These are phyloP conservation scores for Copsychus sechellarum DNA, from an alignment of 2,113 vertebrate species.

Conservation along the genomic window DNA sequence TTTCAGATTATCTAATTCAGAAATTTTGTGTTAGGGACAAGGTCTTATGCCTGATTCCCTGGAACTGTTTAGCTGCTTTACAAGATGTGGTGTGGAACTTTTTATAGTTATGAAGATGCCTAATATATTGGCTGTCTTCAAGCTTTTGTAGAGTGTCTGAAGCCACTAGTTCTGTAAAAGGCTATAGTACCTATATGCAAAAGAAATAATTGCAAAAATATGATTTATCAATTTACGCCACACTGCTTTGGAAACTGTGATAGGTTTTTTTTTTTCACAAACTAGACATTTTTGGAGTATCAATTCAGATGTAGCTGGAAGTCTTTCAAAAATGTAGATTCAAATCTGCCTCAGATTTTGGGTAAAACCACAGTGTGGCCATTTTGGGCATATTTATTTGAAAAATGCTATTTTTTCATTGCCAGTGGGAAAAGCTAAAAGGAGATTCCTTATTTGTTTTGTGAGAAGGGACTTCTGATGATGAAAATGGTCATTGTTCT, in stretches of 20 bases:
- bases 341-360: conserved; percentile 27
- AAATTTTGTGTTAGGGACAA: background rate
- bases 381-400: conserved; percentile 21
- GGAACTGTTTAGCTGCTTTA: background rate
- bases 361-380: background rate
- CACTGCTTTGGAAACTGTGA: background rate
- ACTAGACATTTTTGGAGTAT: conserved; percentile 24
- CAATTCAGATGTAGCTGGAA: conserved; percentile 49
- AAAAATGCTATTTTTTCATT: conserved; percentile 29
- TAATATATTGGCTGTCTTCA: background rate
- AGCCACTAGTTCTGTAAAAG: background rate
- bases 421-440: conserved; percentile 32
- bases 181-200: background rate
- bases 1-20: background rate
- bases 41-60: background rate
- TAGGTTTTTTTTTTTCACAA: background rate
- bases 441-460: conserved; percentile 47
- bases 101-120: background rate
- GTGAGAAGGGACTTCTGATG: conserved; percentile 39
- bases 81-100: background rate
- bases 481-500: background rate
- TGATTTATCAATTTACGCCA: background rate
- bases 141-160: background rate
- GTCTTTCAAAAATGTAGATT: conserved; percentile 47
- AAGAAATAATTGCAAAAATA: background rate